These are phyloP conservation scores for Promerops cafer DNA, from an alignment of 2,113 vertebrate genomes.

Conservation along the genomic window DNA sequence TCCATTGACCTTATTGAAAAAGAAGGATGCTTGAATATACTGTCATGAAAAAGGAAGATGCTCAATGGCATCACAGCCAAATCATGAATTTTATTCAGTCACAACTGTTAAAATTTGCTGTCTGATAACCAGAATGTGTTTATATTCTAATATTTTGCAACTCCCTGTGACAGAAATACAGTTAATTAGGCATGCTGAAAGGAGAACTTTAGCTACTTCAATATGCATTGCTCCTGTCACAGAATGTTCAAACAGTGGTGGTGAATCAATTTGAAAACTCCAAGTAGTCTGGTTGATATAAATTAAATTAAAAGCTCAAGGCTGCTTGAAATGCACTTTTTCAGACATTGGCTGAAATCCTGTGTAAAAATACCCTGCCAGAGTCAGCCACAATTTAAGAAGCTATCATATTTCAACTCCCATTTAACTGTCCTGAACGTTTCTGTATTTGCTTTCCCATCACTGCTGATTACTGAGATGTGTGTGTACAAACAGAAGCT, in stretches of 20 bases:
- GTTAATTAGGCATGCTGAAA: slow-evolving; percentile 40
- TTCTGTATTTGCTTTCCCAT: not conserved
- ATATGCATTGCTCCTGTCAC: slow-evolving; percentile 55
- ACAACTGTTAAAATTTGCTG: not conserved
- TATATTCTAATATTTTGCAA: not conserved
- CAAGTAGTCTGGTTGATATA: slow-evolving; percentile 39
- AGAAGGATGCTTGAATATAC: not conserved
- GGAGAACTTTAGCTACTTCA: slow-evolving; percentile 39
- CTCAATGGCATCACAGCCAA: not conserved
- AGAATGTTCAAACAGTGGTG: slow-evolving; percentile 25
- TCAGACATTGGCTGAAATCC: not conserved
- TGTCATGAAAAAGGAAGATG: not conserved
- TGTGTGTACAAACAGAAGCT: not conserved
- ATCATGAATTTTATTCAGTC: not conserved
- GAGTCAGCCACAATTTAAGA: not conserved
- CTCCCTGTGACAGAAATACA: not conserved
- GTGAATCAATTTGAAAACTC: slow-evolving; percentile 54
- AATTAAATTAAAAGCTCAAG: slow-evolving; percentile 56
- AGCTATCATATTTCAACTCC: not conserved
- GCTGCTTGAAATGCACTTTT: slow-evolving; percentile 33
- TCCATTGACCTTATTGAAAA: not conserved
- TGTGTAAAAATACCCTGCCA: not conserved
- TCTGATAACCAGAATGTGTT: not conserved
- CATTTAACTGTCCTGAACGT: not conserved
- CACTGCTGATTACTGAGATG: not conserved